phyloP scores from a whole-genome alignment of 2,797 vertebrate species.

The Sciurus carolinensis region DNA sequence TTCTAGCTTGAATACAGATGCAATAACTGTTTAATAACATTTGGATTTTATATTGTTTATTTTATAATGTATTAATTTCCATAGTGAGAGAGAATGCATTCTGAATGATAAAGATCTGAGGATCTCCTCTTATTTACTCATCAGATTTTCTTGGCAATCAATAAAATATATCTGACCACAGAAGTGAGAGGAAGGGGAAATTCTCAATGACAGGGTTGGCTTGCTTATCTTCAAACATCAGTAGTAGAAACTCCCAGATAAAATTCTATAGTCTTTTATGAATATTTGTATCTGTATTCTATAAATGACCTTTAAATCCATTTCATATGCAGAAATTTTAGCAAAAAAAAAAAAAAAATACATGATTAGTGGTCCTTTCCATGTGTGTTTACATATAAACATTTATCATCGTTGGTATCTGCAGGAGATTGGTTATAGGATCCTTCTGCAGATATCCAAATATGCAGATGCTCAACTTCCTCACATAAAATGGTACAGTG shows the following conservation, averaged over 20 bases:
- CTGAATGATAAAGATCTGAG: not conserved
- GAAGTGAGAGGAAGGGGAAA: not conserved
- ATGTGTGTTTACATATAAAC: not conserved
- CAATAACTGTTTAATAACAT: not conserved
- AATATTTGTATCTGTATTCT: not conserved
- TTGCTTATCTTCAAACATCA: not conserved
- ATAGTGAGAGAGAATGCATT: not conserved
- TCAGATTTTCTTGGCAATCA: not conserved
- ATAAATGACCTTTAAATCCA: not conserved
- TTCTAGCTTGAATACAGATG: conserved; percentile 14
- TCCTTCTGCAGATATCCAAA: not conserved
- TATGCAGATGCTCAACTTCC: not conserved
- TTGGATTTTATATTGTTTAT: not conserved
- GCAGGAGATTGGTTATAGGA: not conserved
- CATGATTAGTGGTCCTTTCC: not conserved
- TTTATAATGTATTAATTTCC: not conserved
- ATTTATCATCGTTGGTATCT: not conserved
- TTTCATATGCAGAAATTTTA: conserved; percentile 4
- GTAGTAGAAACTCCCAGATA: not conserved
- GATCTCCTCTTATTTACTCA: not conserved
- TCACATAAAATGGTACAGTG: too few relatives aligned
- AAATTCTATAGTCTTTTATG: not conserved
- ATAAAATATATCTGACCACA: not conserved
- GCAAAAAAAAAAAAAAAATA: conserved; percentile 5
- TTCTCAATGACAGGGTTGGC: not conserved